These are phyloP conservation scores for Pheosia tremula DNA, from an alignment of 2,888 invertebrate genomes.

Conservation along the genomic window DNA sequence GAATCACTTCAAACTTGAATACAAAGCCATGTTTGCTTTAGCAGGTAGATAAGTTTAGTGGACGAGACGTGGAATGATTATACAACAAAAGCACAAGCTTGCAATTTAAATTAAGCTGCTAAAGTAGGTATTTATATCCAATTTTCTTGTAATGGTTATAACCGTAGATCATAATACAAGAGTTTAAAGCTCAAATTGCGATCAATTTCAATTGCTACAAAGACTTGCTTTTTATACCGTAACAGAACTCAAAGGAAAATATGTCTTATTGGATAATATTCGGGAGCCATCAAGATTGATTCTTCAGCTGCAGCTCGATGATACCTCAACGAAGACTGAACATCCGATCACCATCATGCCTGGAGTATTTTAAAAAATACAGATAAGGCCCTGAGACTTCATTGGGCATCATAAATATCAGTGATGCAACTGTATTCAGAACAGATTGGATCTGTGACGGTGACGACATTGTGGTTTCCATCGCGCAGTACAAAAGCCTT, in stretches of 20 bases:
- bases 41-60: neutral
- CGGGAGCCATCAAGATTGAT: too few species aligned
- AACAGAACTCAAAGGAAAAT: too few species aligned
- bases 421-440: constrained; percentile 14
- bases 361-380: neutral
- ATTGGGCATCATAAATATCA: constrained; percentile 6
- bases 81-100: neutral
- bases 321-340: neutral
- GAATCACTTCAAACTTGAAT: too few species aligned
- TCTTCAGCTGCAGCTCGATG: neutral
- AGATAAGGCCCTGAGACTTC: neutral
- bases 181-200: too few species aligned
- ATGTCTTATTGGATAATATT: too few species aligned
- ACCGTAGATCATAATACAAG: too few species aligned
- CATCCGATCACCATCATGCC: neutral
- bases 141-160: too few species aligned
- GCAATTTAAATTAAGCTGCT: neutral
- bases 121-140: neutral
- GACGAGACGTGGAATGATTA: neutral
- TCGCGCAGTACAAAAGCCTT: constrained; percentile 20
- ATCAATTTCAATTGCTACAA: too few species aligned
- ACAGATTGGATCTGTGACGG: constrained; percentile 29
- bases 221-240: too few species aligned
- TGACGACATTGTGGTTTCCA: constrained; percentile 46
- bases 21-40: too few species aligned